phyloP scores from a whole-genome alignment of 2,888 invertebrate species.

The Phengaris alcon region DNA sequence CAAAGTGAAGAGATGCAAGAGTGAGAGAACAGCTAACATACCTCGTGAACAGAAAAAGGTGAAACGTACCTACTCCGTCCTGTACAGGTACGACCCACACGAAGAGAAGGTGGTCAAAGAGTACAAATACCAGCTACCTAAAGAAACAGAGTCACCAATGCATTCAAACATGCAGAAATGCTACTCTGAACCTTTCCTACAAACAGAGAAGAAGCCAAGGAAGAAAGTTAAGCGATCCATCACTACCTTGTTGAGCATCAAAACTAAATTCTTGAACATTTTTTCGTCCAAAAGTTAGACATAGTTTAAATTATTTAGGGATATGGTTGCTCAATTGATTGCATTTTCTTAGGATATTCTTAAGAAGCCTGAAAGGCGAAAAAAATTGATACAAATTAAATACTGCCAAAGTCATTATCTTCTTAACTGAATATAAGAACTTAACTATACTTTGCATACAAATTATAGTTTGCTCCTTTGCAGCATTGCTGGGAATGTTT shows the following conservation, averaged over 20 bases:
- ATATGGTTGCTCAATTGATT: constrained; percentile 70
- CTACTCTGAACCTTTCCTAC: constrained; percentile 66
- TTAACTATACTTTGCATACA: not conserved
- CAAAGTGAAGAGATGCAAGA: constrained; percentile 71
- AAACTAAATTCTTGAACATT: constrained; percentile 71
- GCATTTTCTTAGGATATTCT: constrained; percentile 57
- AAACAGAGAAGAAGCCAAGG: constrained; percentile 60
- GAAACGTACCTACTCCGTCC: constrained; percentile 70
- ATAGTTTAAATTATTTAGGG: constrained; percentile 38
- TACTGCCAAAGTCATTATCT: constrained; percentile 22
- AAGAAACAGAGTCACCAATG: constrained; percentile 46
- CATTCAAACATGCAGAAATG: constrained; percentile 57
- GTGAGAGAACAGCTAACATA: constrained; percentile 60
- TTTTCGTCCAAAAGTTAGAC: constrained; percentile 68
- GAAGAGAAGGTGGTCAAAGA: constrained; percentile 73
- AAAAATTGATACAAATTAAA: constrained; percentile 23
- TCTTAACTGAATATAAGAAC: not conserved
- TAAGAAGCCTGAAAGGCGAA: constrained; percentile 1
- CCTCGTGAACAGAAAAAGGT: constrained; percentile 64
- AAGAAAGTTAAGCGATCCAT: constrained; percentile 73
- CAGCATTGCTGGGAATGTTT: constrained; percentile 4
- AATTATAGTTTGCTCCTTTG: not conserved
- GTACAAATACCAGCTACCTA: constrained; percentile 68
- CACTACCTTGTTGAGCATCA: constrained; percentile 69
- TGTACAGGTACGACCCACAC: constrained; percentile 69